Conservation (phyloP, 37 sponge, comb jelly and placozoan species). For the Petrosia ficiformis region DNA sequence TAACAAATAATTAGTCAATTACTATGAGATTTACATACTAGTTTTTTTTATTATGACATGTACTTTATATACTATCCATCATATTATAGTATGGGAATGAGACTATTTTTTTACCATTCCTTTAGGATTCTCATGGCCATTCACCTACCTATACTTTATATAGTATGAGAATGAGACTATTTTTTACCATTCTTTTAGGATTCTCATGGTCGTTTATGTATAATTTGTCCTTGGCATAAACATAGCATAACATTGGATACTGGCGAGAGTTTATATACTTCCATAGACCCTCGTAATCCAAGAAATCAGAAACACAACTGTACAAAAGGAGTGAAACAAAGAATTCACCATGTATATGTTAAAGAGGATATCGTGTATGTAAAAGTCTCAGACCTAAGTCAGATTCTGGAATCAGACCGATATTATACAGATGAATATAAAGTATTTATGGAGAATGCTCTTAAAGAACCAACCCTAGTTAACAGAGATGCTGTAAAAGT, state of each 20-base stretch:
- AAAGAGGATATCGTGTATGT: constrained; percentile 40
- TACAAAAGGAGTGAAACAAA: constrained; percentile 85
- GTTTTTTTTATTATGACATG: no score
- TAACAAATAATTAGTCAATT: no score
- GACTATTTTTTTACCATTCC: no score
- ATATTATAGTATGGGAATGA: no score
- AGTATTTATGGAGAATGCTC: constrained; percentile 50
- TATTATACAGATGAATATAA: constrained; percentile 64
- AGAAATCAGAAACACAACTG: constrained; percentile 35
- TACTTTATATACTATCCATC: no score
- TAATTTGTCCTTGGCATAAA: constrained; percentile 87
- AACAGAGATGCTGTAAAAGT: constrained; percentile 24
- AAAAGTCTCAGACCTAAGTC: constrained; percentile 49
- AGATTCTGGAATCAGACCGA: constrained; percentile 60
- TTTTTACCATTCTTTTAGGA: no score
- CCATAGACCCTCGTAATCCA: constrained; percentile 75
- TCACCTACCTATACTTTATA: no score
- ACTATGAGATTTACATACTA: no score
- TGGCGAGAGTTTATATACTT: constrained; percentile 83
- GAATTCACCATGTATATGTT: constrained; percentile 61
- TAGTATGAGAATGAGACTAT: no score
- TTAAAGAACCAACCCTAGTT: constrained; percentile 49
- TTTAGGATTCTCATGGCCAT: constrained; percentile 79
- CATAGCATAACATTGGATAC: constrained; percentile 85
- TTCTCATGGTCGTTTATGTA: constrained; percentile 76